Base-by-base conservation (phyloP, 2,888 invertebrate genomes). In the Andrena flavipes region DNA sequence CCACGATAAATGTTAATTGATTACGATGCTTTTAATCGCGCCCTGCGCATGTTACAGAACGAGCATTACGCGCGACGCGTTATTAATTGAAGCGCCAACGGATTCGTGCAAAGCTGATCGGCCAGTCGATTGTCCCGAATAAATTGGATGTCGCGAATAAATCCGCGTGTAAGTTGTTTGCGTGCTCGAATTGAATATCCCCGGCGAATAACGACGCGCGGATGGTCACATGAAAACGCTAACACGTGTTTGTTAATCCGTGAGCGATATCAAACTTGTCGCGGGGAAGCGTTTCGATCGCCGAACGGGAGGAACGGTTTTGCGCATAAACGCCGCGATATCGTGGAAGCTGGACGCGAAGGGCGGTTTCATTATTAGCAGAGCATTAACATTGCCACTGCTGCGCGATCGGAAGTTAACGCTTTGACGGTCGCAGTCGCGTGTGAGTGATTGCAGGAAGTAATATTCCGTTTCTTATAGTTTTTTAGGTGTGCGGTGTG, bases 91-190 rank as follows among this genome's bases (percentile, higher is more conserved):
- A 8, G 16, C 10, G 29, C 54, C 51, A 30, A 20, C 29, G 73
- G 33, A 51, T 64, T 30, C 8, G 13, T 7, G 6, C 8, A 4
- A 16, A 65, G 16, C 51, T n/a, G 56, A 56, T 56, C 56, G 23
- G 20, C 23, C 60, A 33, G 6, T 8, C 5, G 54, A 20, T 0
- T 16, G 29, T 26, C 20, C 42, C 13, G 5, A 16, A 7, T 26
- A 29, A 75, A 60, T 60, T 75, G 48, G 10, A 48, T 23, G 51
- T 23, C 13, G 29, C 8, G 4, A 42, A 73, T 64, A 73, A 73
- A 64, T 64, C 35, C 23, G n/a, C 54, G 26, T 3, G 59, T 60
- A 35, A 33, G 59, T 60, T 35, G 49, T 51, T 67, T 16, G 20
- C 48, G 42, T 49, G 49, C 6, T 16, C n/a, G 74, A 42, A 49